Base-by-base conservation (phyloP, 2,888 invertebrate species). In the Aphrophora alni region DNA sequence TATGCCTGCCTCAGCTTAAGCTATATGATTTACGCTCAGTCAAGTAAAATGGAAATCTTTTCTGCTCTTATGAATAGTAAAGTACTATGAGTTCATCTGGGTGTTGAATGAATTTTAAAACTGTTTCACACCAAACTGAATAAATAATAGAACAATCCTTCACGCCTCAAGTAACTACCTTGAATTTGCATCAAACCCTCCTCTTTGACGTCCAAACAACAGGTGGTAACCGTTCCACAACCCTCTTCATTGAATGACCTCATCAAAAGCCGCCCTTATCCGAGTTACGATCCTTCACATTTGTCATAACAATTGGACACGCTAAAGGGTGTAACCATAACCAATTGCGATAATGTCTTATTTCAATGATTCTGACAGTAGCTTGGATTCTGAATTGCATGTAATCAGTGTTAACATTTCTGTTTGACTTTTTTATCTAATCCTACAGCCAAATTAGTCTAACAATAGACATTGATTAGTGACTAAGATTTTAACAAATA, bases 231-330 rank as follows among this genome's bases (percentile, higher is more conserved):
- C 26, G 28, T 73, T 73, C 12, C 28, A n/a, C n/a, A 21, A n/a
- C 73, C 73, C 38, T 24, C 27, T 38, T 21, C 59, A n/a, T 26
- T 44, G 75, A 80, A 75, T 80, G 80, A 80, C 75, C 80, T 80
- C 80, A 80, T 80, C 80, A 80, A 75, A 68, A 28, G 33, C 73
- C 73, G 38, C 73, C 73, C 28, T 28, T 38, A 28, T 28, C 33
- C 14, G 24, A 27, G 8, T 17, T 73, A 73, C 71, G 38, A 70
- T 75, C 80, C 69, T 26, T 33, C 70, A 28, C 71, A 26, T 82
- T 81, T 77, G 81, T 82, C 82, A 82, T 78, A 80, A 80, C 80
- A 82, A 82, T 82, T 82, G 79, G 82, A 77, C 77, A 80, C 82
- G 80, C 71, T 70, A 79, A 77, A 27, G 44, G 21, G 80, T 71